phyloP scores from a whole-genome alignment of 1,140 invertebrate species.

The Microplitis demolitor region DNA sequence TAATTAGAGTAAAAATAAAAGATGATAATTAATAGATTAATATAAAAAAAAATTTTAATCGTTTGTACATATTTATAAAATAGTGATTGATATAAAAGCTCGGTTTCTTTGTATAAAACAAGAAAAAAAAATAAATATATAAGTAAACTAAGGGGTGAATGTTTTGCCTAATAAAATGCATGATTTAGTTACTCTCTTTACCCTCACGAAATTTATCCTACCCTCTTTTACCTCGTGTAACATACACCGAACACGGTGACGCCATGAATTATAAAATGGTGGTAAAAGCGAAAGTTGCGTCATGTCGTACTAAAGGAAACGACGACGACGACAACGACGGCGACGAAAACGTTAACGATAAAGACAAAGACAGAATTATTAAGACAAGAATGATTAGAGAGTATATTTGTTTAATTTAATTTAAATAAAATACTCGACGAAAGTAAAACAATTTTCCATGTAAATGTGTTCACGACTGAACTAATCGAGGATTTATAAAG shows the following conservation, averaged over 20 bases:
- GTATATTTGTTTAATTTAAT: too few relatives aligned
- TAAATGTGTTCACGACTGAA: too few relatives aligned
- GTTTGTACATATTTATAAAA: too few relatives aligned
- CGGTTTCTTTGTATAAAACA: background rate
- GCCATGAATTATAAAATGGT: constrained; percentile 35
- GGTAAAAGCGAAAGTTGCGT: constrained; percentile 34
- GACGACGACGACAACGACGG: background rate
- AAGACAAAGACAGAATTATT: too few relatives aligned
- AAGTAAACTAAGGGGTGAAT: background rate
- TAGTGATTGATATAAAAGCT: background rate
- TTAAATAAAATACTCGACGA: too few relatives aligned
- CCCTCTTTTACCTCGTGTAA: constrained; percentile 21
- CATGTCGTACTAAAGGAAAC: background rate
- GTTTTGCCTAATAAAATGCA: constrained; percentile 28
- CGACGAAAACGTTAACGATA: too few relatives aligned
- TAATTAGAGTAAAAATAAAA: too few relatives aligned
- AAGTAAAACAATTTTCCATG: too few relatives aligned
- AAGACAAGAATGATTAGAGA: too few relatives aligned
- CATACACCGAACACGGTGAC: constrained; percentile 25
- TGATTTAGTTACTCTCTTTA: constrained; percentile 26
- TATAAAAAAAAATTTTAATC: too few relatives aligned
- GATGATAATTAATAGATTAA: too few relatives aligned
- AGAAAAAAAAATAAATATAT: background rate
- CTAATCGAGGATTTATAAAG: too few relatives aligned
- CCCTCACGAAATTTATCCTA: constrained; percentile 10